These are phyloP conservation scores for Stenichneumon culpator DNA, from an alignment of 2,888 invertebrate genomes.

Conservation along the genomic window DNA sequence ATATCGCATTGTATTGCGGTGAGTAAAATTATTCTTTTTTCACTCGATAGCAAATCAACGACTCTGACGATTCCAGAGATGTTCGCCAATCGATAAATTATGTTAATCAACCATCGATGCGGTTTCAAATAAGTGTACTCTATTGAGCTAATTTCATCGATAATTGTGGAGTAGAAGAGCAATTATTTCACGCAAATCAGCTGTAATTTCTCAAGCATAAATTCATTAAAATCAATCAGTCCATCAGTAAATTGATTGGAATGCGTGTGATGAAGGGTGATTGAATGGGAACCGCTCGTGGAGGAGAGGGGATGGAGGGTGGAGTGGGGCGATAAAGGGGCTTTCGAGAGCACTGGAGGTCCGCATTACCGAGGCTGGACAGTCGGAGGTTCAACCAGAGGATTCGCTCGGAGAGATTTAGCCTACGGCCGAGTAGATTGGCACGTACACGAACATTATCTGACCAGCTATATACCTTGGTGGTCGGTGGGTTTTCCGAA, in stretches of 20 bases:
- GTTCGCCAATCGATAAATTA: too few species aligned
- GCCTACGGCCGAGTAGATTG: slow-evolving; percentile 15
- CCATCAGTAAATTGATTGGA: slow-evolving; percentile 41
- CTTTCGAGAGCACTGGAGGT: slow-evolving; percentile 14
- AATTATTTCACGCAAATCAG: neutral
- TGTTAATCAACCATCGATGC: too few species aligned
- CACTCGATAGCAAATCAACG: too few species aligned
- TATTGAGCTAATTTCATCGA: neutral
- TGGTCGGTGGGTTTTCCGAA: slow-evolving; percentile 22
- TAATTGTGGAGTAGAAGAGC: neutral
- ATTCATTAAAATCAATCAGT: slow-evolving; percentile 1
- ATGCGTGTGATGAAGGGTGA: slow-evolving; percentile 8
- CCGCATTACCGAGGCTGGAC: slow-evolving; percentile 57
- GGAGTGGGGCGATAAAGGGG: neutral
- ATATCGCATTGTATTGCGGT: too few species aligned
- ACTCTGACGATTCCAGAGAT: too few species aligned
- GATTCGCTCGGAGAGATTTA: slow-evolving; percentile 13
- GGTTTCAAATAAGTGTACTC: too few species aligned
- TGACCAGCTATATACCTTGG: neutral
- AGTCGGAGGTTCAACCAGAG: slow-evolving; percentile 49
- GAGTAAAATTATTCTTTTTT: too few species aligned
- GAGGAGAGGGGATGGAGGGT: neutral
- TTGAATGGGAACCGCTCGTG: slow-evolving; percentile 10
- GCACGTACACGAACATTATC: slow-evolving; percentile 22
- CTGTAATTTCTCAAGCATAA: neutral